Evolutionary conservation across 2,113 vertebrate genomes (phyloP).

Genomic region (Sceloporus tristichus): DNA sequence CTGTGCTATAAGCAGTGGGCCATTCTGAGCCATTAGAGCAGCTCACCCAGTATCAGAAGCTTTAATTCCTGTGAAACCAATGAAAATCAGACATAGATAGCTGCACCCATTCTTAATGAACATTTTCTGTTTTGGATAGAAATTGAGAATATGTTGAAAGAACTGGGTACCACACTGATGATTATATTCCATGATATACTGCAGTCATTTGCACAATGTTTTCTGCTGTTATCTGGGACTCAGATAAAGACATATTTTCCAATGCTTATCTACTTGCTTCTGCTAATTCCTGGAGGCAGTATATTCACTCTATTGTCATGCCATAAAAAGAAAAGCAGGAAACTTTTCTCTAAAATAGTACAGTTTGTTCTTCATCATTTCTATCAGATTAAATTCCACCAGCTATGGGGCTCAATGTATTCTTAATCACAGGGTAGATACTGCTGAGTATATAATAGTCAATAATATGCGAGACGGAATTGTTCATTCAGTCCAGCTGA

Average conservation of each 20-base stretch:
- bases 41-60: no score
- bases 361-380: not conserved
- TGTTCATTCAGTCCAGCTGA: not conserved
- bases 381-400: constrained; percentile 33
- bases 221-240: not conserved
- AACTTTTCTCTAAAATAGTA: not conserved
- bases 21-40: no score
- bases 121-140: no score
- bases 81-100: no score
- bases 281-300: not conserved
- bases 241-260: not conserved
- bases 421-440: constrained; percentile 30
- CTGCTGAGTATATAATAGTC: not conserved
- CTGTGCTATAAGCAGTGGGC: no score
- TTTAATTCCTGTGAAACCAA: no score
- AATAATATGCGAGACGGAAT: not conserved
- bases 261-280: not conserved
- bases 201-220: no score
- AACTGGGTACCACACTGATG: no score
- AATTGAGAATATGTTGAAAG: no score
- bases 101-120: no score
- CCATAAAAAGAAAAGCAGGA: not conserved
- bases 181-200: no score
- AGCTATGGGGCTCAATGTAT: not conserved
- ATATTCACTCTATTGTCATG: not conserved